Conservation (phyloP, 2,797 vertebrate genomes). For the Clamator glandarius region DNA sequence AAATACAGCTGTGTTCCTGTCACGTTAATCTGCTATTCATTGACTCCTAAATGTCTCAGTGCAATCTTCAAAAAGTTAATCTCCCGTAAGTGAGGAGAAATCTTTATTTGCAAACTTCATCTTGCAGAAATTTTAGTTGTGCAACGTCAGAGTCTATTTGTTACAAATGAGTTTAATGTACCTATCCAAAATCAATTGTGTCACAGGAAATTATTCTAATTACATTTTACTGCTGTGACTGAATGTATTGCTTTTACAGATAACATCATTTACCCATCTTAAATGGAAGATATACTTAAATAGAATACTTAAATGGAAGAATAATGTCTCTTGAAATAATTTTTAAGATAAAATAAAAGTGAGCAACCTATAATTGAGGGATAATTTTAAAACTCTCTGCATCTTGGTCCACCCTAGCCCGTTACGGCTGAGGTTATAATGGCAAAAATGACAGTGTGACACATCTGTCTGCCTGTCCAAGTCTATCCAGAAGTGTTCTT, state of each 20-base stretch:
- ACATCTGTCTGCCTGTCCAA: not conserved
- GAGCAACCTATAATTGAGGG: slow-evolving; percentile 1
- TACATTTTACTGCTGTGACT: slow-evolving; percentile 10
- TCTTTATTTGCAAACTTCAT: not conserved
- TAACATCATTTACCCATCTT: not conserved
- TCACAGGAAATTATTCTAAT: slow-evolving; percentile 44
- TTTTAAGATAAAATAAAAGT: slow-evolving; percentile 10
- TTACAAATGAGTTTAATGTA: slow-evolving; percentile 42
- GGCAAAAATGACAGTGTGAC: not conserved
- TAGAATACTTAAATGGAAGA: slow-evolving; percentile 41
- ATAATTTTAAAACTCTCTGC: not conserved
- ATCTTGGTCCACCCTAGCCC: not conserved
- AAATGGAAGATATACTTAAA: slow-evolving; percentile 21
- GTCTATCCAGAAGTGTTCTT: not conserved
- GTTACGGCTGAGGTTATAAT: not conserved
- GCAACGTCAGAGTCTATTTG: not conserved
- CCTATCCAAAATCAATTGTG: slow-evolving; percentile 45
- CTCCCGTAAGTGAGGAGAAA: not conserved
- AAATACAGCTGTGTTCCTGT: slow-evolving; percentile 26
- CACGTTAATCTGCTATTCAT: not conserved
- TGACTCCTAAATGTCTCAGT: slow-evolving; percentile 7
- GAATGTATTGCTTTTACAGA: slow-evolving; percentile 51
- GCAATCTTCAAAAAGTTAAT: slow-evolving; percentile 22
- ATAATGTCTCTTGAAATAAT: slow-evolving; percentile 30
- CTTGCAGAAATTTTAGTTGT: slow-evolving; percentile 8